phyloP scores from a whole-genome alignment of 1,140 invertebrate species.

The Drosophila sturtevanti region DNA sequence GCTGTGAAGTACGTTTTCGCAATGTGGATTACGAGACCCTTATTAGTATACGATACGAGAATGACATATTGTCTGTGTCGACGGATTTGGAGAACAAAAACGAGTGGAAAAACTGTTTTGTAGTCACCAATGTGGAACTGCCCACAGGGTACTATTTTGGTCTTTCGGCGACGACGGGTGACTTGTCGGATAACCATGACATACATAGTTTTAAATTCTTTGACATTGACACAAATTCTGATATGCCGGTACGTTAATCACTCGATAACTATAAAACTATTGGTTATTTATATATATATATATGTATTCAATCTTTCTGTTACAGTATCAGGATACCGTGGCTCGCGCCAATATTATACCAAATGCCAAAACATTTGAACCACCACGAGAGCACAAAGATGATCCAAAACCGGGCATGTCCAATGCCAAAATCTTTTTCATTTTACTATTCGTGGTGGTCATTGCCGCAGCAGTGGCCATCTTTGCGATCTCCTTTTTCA shows the following conservation, averaged over 20 bases:
- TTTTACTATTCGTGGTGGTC: conserved; percentile 91
- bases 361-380: conserved; percentile 91
- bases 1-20: conserved; percentile 96
- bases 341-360: conserved; percentile 90
- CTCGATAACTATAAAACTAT: no score
- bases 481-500: conserved; percentile 94
- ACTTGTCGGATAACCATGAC: conserved; percentile 98
- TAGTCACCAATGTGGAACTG: conserved; percentile 93
- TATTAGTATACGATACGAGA: conserved; percentile 95
- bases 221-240: conserved; percentile 88
- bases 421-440: conserved; percentile 94
- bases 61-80: conserved; percentile 93
- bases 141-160: conserved; percentile 98
- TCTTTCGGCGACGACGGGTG: conserved; percentile 97
- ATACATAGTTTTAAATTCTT: conserved; percentile 95
- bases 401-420: conserved; percentile 93
- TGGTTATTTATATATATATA: conserved; percentile 20
- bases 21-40: conserved; percentile 96
- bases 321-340: conserved; percentile 87
- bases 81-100: conserved; percentile 96
- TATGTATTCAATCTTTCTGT: conserved; percentile 39
- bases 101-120: conserved; percentile 97
- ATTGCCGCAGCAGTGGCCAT: conserved; percentile 91
- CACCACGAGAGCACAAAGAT: conserved; percentile 93
- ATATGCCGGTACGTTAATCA: conserved; percentile 86